phyloP scores from a whole-genome alignment of 2,888 invertebrate species.

The Drosophila cognata region DNA sequence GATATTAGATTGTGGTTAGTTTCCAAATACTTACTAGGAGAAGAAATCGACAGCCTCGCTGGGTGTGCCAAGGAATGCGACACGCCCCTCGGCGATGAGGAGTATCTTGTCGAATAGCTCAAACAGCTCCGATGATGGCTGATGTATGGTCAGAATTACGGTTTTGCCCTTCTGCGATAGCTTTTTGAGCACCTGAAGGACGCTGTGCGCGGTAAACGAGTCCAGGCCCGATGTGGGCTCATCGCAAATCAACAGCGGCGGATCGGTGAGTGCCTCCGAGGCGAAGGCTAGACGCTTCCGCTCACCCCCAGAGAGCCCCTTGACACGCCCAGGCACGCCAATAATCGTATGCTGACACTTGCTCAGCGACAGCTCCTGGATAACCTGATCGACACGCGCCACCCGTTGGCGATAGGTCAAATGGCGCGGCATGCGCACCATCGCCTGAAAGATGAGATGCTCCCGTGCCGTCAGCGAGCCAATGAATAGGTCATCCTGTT shows the following conservation, averaged over 20 bases:
- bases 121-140: conserved; percentile 96
- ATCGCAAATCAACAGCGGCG: conserved; percentile 97
- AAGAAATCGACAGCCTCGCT: conserved; percentile 92
- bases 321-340: conserved; percentile 93
- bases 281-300: conserved; percentile 97
- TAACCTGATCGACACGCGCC: conserved; percentile 93
- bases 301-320: conserved; percentile 98
- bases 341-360: conserved; percentile 97
- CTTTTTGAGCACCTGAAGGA: conserved; percentile 92
- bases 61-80: conserved; percentile 94
- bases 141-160: conserved; percentile 96
- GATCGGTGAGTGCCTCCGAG: conserved; percentile 98
- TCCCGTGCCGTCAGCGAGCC: conserved; percentile 95
- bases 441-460: conserved; percentile 95
- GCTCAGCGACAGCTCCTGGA: conserved; percentile 92
- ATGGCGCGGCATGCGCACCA: conserved; percentile 93
- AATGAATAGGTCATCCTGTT: conserved; percentile 97
- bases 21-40: conserved; percentile 86
- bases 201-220: conserved; percentile 98
- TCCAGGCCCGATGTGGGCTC: conserved; percentile 99
- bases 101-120: conserved; percentile 95
- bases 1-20: not conserved
- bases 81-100: conserved; percentile 95
- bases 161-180: conserved; percentile 94
- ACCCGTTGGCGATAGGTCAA: conserved; percentile 91